Base-by-base conservation (phyloP, 2,797 vertebrate genomes). In the Scyliorhinus canicula region DNA sequence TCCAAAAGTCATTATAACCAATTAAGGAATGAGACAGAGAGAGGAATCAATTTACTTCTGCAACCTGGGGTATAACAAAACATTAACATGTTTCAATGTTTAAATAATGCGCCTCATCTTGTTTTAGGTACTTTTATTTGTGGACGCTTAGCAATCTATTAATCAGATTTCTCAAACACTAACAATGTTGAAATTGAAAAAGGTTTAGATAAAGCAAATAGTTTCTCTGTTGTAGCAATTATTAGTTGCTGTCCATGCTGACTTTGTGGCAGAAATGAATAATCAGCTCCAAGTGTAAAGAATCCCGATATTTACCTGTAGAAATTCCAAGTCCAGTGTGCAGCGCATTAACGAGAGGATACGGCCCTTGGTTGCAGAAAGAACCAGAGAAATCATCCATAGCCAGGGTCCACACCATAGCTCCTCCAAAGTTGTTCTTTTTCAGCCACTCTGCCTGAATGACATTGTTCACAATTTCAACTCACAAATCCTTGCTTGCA, bases 301-400 rank as follows among this genome's bases (percentile, higher is more conserved):
- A 14, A 95, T 9, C 79, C 26, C 95, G 63, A 97, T 96, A 95
- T 91, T 96, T 50, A 96, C 95, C 96, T 57, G 95, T 95, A 50
- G 95, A 95, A 84, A 96, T 95, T 50, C 96, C 96, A 55, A 97
- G 95, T 67, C 96, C 96, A 35, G 95, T 97, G 96, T 97, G 97
- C 93, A 98, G 95, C 93, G 96, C 96, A 95, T 95, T 97, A 96
- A 97, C 97, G 82, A 98, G 96, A n/a, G 97, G 97, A 86, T 97
- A 97, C 96, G 35, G 96, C 94, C 97, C 97, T 96, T 97, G 95
- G 85, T 97, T 96, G 95, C 97, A 97, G 96, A 97, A 97, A 95
- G 96, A 96, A 57, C 97, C 97, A 16, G 93, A 97, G 96, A 98
- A 98, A 95, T 98, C 97, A 79, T 98, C 97, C 95, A 97, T 93